phyloP scores from a whole-genome alignment of 1,140 invertebrate species.

The Drosophila baimaii region DNA sequence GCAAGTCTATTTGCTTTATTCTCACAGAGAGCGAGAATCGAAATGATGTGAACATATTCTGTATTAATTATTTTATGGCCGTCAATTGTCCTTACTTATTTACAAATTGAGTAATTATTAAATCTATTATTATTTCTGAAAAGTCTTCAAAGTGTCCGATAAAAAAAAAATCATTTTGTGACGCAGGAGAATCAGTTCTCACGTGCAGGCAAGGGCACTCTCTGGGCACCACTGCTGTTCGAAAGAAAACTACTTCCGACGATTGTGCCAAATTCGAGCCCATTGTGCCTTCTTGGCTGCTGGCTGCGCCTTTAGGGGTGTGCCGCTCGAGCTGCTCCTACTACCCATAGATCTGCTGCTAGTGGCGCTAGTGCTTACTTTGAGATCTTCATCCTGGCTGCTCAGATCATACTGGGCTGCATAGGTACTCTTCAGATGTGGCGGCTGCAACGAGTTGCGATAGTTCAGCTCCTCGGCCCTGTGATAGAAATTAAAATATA shows the following conservation, averaged over 20 bases:
- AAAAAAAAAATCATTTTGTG: not conserved
- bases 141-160: not conserved
- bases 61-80: constrained; percentile 7
- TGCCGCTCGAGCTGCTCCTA: constrained; percentile 8
- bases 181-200: not conserved
- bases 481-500: not conserved
- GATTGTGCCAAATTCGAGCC: constrained; percentile 43
- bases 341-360: constrained; percentile 3
- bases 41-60: not conserved
- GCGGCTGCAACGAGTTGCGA: constrained; percentile 93
- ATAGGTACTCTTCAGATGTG: constrained; percentile 95
- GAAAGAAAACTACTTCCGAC: constrained; percentile 16
- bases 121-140: not conserved
- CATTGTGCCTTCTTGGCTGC: constrained; percentile 26
- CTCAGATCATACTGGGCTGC: constrained; percentile 90
- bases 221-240: not conserved
- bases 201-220: no score
- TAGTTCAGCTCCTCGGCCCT: constrained; percentile 88
- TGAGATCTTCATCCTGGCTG: constrained; percentile 90
- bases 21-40: not conserved
- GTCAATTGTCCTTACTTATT: constrained; percentile 4
- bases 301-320: constrained; percentile 16
- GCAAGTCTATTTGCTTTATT: not conserved
- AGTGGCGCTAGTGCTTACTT: constrained; percentile 86
- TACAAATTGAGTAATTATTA: not conserved